Evolutionary conservation across 1,140 invertebrate genomes (phyloP), one percentile per base, ranked within the genome.

Genomic region (Bursaphelenchus mucronatus): DNA sequence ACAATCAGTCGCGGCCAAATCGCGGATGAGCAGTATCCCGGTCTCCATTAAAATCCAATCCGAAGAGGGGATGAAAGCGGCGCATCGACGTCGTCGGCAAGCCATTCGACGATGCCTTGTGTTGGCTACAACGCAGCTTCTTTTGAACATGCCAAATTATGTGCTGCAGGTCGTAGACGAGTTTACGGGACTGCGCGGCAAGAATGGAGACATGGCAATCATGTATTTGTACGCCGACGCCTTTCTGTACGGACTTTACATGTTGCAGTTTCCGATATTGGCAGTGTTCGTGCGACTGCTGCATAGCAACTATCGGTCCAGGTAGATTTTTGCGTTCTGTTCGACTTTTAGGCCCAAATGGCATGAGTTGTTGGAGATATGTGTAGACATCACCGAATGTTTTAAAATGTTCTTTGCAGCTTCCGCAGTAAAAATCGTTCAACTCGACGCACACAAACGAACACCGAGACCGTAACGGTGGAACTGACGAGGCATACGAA

Each of bases 121-220:
- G 21, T 21, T 68, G 21, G 68, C 69, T 6, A 72, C 67, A 3
- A 67, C 47, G 2, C 67, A 68, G 41, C 41, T 68, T n/a, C 30
- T 73, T 8, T 41, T 68, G 0, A 68, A 68, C 46, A 13, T 68
- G 11, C 67, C 67, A 17, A 44, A 68, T 47, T 66, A 68, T 47
- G 39, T 71, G 15, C 21, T 68, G 8, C 69, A 73, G 41, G 40
- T 72, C 9, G 49, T 68, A 7, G 69, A 73, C 39, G 69, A 72
- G 41, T 70, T 68, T 40, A 19, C 69, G 11, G 39, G 39, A 3
- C 21, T 70, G 15, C 66, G 50, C 10, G 63, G 68, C 17, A 73
- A 56, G 57, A 21, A 73, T 21, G 13, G 40, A 30, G 66, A 51
- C 15, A 44, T 71, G n/a, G 57, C 40, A n/a, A 43, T 67, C 2